A percentile compares a stretch with the other conserved stretches of the same genome.
phyloP scores from a whole-genome alignment of 2,888 invertebrate genomes.

The Perizoma affinitatum region DNA sequence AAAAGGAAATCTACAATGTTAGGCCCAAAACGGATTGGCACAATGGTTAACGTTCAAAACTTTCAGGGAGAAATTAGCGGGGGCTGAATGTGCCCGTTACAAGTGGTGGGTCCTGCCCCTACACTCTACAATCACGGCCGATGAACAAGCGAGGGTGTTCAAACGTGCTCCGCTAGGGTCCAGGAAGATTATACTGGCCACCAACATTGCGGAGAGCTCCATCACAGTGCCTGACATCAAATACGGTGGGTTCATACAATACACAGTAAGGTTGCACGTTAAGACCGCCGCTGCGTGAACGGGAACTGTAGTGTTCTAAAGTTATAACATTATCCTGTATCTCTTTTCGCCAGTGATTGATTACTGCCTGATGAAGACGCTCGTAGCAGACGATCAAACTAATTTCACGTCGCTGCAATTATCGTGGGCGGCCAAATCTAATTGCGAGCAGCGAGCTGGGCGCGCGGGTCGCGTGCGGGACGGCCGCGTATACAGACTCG shows the following conservation, averaged over 20 bases:
- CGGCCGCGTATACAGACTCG: constrained; percentile 93
- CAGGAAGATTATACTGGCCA: constrained; percentile 94
- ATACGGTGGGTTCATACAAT: constrained; percentile 83
- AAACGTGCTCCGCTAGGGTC: constrained; percentile 83
- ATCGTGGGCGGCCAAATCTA: constrained; percentile 95
- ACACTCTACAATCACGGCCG: constrained; percentile 91
- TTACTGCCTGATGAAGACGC: constrained; percentile 94
- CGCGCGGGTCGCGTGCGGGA: constrained; percentile 94
- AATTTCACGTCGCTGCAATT: constrained; percentile 91
- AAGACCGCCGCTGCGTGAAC: no score
- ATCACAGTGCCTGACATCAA: constrained; percentile 95
- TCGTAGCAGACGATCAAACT: constrained; percentile 89
- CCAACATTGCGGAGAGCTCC: constrained; percentile 96
- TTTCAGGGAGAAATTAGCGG: constrained; percentile 54
- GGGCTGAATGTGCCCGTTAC: constrained; percentile 50
- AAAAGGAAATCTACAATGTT: no score
- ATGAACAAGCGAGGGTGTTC: constrained; percentile 88
- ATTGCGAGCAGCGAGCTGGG: constrained; percentile 95
- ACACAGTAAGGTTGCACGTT: no score
- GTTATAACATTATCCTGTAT: background rate
- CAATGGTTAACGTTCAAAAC: no score
- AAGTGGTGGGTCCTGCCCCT: constrained; percentile 85
- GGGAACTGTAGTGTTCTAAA: no score
- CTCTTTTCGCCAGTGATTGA: constrained; percentile 89
- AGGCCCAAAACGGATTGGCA: no score